A percentile compares a stretch with the other conserved stretches of the same genome.
These are phyloP conservation scores for Muraenolepis orangiensis DNA, from an alignment of 2,797 vertebrate genomes.

Conservation along the genomic window DNA sequence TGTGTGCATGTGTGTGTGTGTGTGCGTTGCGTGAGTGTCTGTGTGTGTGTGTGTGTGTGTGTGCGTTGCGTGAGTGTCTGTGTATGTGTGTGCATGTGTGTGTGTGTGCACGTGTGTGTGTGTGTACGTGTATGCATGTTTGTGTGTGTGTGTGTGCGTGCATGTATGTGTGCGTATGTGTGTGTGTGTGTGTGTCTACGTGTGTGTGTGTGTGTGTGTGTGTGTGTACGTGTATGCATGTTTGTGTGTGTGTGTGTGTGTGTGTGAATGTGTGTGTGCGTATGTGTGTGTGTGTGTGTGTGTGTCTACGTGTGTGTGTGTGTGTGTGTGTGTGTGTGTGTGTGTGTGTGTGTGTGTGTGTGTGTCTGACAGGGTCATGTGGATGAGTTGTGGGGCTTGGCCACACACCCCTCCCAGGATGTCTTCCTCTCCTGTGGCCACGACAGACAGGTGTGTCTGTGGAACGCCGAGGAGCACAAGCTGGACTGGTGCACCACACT, in stretches of 20 bases:
- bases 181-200: background rate
- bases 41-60: background rate
- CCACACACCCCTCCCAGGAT: slow-evolving; percentile 82
- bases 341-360: slow-evolving; percentile 7
- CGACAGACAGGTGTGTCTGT: slow-evolving; percentile 87
- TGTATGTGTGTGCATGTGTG: slow-evolving; percentile 1
- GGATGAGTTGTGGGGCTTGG: slow-evolving; percentile 91
- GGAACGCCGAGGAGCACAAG: slow-evolving; percentile 82
- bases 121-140: no score
- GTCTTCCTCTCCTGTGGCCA: slow-evolving; percentile 86
- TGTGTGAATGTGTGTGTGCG: no score
- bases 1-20: no score
- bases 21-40: no score
- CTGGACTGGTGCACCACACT: slow-evolving; percentile 83
- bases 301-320: slow-evolving; percentile 5
- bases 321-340: slow-evolving; percentile 3
- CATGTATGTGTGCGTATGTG: no score
- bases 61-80: slow-evolving; percentile 6
- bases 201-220: background rate
- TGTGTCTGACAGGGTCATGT: slow-evolving; percentile 79
- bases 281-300: no score
- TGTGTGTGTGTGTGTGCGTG: no score
- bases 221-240: background rate
- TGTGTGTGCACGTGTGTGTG: slow-evolving; percentile 7
- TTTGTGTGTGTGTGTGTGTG: background rate